These are phyloP conservation scores for Tragelaphus buxtoni DNA, from an alignment of 2,113 vertebrate genomes.

Conservation along the genomic window DNA sequence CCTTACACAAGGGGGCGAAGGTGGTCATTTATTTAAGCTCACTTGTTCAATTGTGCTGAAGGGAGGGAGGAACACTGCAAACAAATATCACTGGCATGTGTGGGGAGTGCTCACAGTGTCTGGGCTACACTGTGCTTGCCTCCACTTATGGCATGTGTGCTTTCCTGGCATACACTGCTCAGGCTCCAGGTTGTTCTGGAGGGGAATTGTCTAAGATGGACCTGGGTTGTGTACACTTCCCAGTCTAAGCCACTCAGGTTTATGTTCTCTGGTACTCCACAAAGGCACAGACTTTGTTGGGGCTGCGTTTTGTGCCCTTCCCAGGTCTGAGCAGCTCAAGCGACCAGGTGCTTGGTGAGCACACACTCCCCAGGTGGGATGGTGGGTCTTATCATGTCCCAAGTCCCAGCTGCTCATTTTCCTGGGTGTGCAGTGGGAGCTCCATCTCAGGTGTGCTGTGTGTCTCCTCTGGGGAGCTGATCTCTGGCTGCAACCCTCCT, in stretches of 20 bases:
- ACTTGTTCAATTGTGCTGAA: background rate
- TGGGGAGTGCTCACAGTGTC: background rate
- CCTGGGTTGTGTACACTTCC: background rate
- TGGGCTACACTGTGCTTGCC: background rate
- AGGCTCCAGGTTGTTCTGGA: background rate
- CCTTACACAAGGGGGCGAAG: background rate
- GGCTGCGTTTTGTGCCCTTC: background rate
- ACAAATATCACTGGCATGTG: background rate
- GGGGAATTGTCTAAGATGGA: background rate
- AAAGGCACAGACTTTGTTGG: background rate
- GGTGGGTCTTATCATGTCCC: background rate
- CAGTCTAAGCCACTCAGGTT: background rate
- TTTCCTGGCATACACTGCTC: background rate
- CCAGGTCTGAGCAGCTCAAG: background rate
- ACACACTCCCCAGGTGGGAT: background rate
- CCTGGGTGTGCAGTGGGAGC: rapidly evolving
- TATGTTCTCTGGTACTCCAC: background rate
- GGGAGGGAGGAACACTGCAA: background rate
- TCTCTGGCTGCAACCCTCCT: background rate
- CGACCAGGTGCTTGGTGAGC: background rate
- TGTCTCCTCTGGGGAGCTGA: background rate
- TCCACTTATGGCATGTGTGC: background rate
- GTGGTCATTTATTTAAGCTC: background rate
- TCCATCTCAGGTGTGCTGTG: background rate
- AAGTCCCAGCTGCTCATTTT: background rate